Evolutionary conservation across 2,113 vertebrate species (phyloP).

Genomic region (Oxyura jamaicensis): DNA sequence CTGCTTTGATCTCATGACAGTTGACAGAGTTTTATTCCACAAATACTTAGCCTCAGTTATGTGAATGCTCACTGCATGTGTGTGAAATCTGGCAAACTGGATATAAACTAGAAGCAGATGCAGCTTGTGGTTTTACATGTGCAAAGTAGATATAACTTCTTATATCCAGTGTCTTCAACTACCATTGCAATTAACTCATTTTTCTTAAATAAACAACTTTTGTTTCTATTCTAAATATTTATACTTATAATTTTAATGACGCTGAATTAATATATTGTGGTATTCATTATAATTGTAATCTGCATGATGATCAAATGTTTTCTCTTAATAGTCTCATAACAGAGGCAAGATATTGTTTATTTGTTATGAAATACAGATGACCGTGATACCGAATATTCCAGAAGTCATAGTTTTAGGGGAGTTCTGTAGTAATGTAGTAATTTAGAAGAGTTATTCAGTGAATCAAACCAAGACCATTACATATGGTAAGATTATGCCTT

Average conservation of each 20-base stretch:
- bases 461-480: neutral
- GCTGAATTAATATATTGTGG: neutral
- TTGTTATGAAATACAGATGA: neutral
- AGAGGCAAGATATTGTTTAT: neutral
- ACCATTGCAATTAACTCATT: neutral
- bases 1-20: conserved; percentile 48
- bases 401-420: neutral
- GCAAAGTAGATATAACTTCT: neutral
- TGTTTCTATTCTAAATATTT: neutral
- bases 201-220: neutral
- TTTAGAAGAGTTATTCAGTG: neutral
- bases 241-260: neutral
- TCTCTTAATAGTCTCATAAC: neutral
- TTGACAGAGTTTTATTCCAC: neutral
- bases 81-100: neutral
- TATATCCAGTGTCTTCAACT: neutral
- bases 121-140: neutral
- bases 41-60: neutral
- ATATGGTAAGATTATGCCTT: neutral
- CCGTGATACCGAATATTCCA: neutral
- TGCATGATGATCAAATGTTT: neutral
- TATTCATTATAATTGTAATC: neutral
- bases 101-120: neutral
- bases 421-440: neutral
- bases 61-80: neutral